These are phyloP conservation scores for Hormiphora californensis DNA, from an alignment of 37 sponge, comb jelly and placozoan genomes.

Conservation along the genomic window DNA sequence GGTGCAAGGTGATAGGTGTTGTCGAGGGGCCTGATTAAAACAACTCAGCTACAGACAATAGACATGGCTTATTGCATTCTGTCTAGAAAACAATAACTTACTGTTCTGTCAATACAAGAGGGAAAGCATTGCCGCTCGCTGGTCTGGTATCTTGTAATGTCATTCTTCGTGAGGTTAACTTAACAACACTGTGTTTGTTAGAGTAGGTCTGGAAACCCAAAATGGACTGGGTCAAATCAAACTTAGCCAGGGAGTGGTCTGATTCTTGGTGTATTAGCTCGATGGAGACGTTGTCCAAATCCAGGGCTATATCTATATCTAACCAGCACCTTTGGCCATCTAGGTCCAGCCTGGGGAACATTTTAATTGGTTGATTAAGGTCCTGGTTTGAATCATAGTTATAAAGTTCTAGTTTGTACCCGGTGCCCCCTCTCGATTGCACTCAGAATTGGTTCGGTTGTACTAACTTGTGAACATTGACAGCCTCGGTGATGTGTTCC, in stretches of 20 bases:
- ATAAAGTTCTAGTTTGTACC: too few relatives aligned
- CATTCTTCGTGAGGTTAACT: background rate
- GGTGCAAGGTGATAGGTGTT: too few relatives aligned
- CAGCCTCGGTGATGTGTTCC: conserved; percentile 47
- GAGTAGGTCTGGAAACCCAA: conserved; percentile 51
- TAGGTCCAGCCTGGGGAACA: background rate
- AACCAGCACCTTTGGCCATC: conserved; percentile 45
- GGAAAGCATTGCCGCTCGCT: conserved; percentile 48
- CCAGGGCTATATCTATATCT: conserved; percentile 24
- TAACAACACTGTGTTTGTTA: conserved; percentile 50
- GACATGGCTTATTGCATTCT: too few relatives aligned
- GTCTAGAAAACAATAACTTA: too few relatives aligned
- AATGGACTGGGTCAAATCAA: background rate
- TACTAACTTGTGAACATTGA: conserved; percentile 28
- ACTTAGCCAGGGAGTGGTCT: conserved; percentile 47
- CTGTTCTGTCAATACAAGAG: conserved; percentile 24
- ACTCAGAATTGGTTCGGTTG: too few relatives aligned
- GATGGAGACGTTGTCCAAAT: conserved; percentile 16
- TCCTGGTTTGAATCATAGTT: too few relatives aligned
- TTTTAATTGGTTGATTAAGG: background rate
- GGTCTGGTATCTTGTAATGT: conserved; percentile 4
- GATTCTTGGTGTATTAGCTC: conserved; percentile 4
- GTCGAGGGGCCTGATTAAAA: too few relatives aligned
- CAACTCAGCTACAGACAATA: too few relatives aligned
- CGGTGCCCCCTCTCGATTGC: too few relatives aligned